phyloP scores from a whole-genome alignment of 1,140 invertebrate genomes.

The Drosophila kohkoa region DNA sequence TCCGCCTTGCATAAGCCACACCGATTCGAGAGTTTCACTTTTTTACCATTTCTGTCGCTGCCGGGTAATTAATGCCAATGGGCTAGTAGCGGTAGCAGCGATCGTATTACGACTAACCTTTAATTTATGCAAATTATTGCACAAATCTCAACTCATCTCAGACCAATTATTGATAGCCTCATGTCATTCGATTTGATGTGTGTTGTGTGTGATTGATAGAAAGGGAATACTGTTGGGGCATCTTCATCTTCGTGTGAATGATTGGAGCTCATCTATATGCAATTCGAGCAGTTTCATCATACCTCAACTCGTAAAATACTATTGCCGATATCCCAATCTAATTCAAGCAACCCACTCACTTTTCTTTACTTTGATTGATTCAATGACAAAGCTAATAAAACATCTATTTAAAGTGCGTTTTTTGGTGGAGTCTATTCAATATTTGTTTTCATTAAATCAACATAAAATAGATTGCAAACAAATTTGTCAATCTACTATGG shows the following conservation, averaged over 20 bases:
- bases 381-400: not conserved
- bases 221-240: conserved; percentile 7
- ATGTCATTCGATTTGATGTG: conserved; percentile 9
- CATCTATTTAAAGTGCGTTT: not conserved
- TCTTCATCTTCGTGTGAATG: not conserved
- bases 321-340: not conserved
- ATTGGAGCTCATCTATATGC: not conserved
- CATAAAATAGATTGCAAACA: too few species aligned
- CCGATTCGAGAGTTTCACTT: conserved; percentile 66
- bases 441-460: not conserved
- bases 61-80: conserved; percentile 72
- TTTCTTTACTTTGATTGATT: not conserved
- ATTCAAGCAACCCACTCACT: not conserved
- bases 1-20: conserved; percentile 76
- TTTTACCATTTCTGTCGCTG: conserved; percentile 55
- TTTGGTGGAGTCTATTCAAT: too few species aligned
- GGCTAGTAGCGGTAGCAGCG: conserved; percentile 59
- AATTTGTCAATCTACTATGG: too few species aligned
- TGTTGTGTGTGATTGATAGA: conserved; percentile 36
- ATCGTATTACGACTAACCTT: conserved; percentile 21
- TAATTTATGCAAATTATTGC: conserved; percentile 73
- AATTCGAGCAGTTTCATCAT: conserved; percentile 1
- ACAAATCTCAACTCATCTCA: conserved; percentile 43
- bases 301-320: not conserved
- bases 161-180: conserved; percentile 55